Conservation (phyloP, 2,113 vertebrate genomes). For the Procavia capensis region DNA sequence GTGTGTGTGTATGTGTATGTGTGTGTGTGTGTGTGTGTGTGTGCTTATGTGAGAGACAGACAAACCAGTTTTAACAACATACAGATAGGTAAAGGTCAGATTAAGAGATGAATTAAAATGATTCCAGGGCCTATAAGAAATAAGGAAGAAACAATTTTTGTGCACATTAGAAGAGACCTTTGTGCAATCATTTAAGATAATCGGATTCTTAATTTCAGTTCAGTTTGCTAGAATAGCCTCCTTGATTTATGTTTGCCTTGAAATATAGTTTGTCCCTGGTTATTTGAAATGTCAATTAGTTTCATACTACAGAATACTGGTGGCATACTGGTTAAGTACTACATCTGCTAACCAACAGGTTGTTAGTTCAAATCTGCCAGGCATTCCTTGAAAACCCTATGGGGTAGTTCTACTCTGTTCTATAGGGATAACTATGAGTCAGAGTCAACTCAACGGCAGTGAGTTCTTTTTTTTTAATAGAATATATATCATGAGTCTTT, state of each 20-base stretch:
- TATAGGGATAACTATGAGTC: too few species aligned
- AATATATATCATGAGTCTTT: neutral
- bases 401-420: too few species aligned
- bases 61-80: neutral
- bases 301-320: neutral
- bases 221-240: neutral
- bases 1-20: neutral
- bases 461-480: too few species aligned
- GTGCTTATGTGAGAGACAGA: too few species aligned
- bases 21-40: neutral
- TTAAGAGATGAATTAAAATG: neutral
- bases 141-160: neutral
- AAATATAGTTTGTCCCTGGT: neutral
- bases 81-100: neutral
- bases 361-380: too few species aligned
- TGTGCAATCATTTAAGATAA: neutral
- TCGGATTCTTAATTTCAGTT: conserved; percentile 35
- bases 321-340: too few species aligned
- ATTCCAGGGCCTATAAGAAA: neutral
- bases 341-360: too few species aligned
- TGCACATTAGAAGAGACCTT: neutral
- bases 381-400: too few species aligned
- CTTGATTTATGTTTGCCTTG: neutral
- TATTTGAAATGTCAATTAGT: neutral
- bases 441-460: too few species aligned